These are phyloP conservation scores for Drosophila bocqueti DNA, from an alignment of 1,140 invertebrate genomes.

Conservation along the genomic window DNA sequence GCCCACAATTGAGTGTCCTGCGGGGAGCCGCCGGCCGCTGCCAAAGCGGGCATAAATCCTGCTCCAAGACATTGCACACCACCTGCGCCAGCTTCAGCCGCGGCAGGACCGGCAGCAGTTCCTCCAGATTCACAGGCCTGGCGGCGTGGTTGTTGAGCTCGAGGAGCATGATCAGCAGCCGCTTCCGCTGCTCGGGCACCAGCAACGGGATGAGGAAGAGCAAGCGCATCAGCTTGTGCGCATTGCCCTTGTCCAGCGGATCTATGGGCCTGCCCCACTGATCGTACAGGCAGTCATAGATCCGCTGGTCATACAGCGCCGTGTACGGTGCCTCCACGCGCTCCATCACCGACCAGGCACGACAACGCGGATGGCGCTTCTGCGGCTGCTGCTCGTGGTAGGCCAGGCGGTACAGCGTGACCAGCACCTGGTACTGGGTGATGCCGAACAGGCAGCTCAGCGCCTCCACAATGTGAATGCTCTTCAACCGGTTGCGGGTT, in stretches of 20 bases:
- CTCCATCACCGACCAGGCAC: conserved; percentile 58
- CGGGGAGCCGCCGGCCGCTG: background rate
- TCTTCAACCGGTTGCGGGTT: conserved; percentile 26
- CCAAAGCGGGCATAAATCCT: conserved; percentile 14
- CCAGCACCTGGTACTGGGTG: conserved; percentile 28
- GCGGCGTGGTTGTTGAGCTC: conserved; percentile 28
- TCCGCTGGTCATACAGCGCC: conserved; percentile 56
- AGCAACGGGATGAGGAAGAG: conserved; percentile 46
- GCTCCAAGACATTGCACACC: conserved; percentile 51
- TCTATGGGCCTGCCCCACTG: conserved; percentile 55
- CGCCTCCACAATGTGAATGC: conserved; percentile 55
- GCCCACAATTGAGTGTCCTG: background rate
- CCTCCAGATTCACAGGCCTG: conserved; percentile 33
- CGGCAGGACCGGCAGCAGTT: conserved; percentile 28
- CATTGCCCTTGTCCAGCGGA: conserved; percentile 50
- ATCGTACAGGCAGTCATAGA: conserved; percentile 71
- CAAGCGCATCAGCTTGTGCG: conserved; percentile 52
- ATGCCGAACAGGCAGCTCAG: conserved; percentile 48
- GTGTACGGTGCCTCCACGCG: conserved; percentile 55
- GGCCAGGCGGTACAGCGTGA: conserved; percentile 47
- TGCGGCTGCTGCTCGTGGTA: conserved; percentile 30
- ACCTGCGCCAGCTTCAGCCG: conserved; percentile 25
- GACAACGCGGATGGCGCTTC: conserved; percentile 16
- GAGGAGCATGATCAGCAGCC: conserved; percentile 37
- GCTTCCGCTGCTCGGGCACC: conserved; percentile 28